Conservation (phyloP, 2,113 vertebrate genomes). For the Oplegnathus fasciatus region DNA sequence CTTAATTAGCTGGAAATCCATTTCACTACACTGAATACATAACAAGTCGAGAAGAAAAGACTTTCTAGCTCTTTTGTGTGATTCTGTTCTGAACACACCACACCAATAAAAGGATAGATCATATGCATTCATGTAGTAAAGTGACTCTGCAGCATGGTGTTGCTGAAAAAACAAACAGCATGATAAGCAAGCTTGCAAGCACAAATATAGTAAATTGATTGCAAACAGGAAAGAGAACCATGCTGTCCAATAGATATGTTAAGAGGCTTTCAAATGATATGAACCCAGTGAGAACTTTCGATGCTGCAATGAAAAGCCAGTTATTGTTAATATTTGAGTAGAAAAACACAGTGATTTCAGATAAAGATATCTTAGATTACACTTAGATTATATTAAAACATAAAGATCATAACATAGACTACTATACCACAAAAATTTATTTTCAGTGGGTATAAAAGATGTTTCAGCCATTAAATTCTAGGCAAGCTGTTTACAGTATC, state of each 20-base stretch:
- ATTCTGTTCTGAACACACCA: background rate
- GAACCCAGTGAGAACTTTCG: background rate
- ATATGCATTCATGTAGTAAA: background rate
- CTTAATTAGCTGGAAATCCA: slow-evolving; percentile 42
- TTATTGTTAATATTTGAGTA: background rate
- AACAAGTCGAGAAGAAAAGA: slow-evolving; percentile 23
- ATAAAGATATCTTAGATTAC: background rate
- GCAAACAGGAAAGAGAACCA: background rate
- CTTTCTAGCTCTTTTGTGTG: background rate
- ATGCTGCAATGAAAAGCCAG: background rate
- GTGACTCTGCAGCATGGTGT: background rate
- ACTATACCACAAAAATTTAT: background rate
- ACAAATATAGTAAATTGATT: background rate
- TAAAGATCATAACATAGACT: background rate
- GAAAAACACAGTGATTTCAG: background rate
- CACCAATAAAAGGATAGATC: background rate
- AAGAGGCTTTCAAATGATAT: background rate
- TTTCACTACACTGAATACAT: slow-evolving; percentile 8
- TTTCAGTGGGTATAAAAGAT: background rate
- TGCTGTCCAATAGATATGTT: background rate
- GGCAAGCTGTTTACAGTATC: slow-evolving; percentile 24
- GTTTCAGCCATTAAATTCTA: slow-evolving; percentile 5
- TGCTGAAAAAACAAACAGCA: slow-evolving; percentile 1
- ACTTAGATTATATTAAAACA: background rate
- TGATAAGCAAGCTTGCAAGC: background rate